Percentiles rank a stretch among this genome's conserved stretches.
Evolutionary conservation across 1,140 invertebrate species (phyloP).

Genomic region (Temnothorax nylanderi): DNA sequence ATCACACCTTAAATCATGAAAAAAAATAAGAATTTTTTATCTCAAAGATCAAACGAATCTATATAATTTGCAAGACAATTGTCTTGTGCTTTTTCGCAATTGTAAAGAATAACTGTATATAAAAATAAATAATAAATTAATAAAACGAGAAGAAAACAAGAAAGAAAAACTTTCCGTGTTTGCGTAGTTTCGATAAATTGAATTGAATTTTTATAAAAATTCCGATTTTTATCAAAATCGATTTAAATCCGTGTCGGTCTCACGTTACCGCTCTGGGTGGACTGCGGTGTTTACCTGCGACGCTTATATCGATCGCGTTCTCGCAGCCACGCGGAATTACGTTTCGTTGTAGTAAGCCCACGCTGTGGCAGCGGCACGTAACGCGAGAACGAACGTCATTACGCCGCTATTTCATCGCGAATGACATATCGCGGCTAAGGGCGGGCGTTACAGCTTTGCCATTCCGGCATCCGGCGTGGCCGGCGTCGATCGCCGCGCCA

Average conservation of each 20-base stretch:
- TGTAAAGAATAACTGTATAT: not conserved
- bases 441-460: conserved; percentile 26
- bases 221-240: not conserved
- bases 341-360: conserved; percentile 54
- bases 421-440: conserved; percentile 55
- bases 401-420: conserved; percentile 47
- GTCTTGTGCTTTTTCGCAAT: not conserved
- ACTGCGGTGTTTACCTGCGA: conserved; percentile 16
- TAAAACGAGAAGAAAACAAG: not conserved
- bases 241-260: not conserved
- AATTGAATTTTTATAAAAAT: not conserved
- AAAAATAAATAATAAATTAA: not conserved
- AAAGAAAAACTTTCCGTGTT: not conserved
- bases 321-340: conserved; percentile 39
- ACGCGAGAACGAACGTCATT: conserved; percentile 45
- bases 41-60: not conserved
- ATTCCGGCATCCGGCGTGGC: conserved; percentile 25
- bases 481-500: not conserved
- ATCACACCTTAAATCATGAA: not conserved
- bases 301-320: conserved; percentile 34
- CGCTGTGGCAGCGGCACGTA: conserved; percentile 7
- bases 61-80: not conserved
- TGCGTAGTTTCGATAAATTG: not conserved
- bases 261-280: not conserved
- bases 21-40: not conserved